Evolutionary conservation across 2,797 vertebrate genomes (phyloP).

Genomic region (Hypotaenidia okinawae): DNA sequence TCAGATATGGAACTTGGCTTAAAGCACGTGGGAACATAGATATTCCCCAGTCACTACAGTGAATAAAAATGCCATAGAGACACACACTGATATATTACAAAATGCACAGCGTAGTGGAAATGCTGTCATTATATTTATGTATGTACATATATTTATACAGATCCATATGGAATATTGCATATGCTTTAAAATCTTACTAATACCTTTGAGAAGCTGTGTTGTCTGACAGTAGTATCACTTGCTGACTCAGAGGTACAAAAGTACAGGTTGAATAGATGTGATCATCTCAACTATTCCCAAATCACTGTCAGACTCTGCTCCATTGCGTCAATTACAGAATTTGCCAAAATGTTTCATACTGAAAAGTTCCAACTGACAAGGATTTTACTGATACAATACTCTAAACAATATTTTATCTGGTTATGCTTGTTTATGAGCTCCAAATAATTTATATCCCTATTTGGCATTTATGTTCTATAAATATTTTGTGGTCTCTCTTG

Average conservation of each 20-base stretch:
- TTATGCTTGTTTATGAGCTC: background rate
- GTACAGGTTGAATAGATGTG: background rate
- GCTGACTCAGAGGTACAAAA: background rate
- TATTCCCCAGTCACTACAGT: background rate
- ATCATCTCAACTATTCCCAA: background rate
- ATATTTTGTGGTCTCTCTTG: background rate
- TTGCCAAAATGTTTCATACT: background rate
- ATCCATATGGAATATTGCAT: background rate
- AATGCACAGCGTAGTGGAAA: background rate
- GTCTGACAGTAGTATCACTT: background rate
- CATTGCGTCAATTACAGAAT: background rate
- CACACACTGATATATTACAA: background rate
- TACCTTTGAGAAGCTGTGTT: background rate
- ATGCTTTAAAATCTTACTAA: background rate
- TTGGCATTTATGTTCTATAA: background rate
- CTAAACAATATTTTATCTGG: background rate
- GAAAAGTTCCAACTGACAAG: background rate
- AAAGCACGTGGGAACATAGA: constrained; percentile 6
- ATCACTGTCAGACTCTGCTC: background rate
- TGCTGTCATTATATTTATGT: background rate
- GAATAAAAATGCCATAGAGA: background rate
- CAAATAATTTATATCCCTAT: background rate
- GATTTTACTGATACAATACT: background rate
- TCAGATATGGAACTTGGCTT: constrained; percentile 42
- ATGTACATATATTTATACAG: background rate